phyloP scores from a whole-genome alignment of 37 sponge, comb jelly and placozoan genomes.

The Chondrosia reniformis region DNA sequence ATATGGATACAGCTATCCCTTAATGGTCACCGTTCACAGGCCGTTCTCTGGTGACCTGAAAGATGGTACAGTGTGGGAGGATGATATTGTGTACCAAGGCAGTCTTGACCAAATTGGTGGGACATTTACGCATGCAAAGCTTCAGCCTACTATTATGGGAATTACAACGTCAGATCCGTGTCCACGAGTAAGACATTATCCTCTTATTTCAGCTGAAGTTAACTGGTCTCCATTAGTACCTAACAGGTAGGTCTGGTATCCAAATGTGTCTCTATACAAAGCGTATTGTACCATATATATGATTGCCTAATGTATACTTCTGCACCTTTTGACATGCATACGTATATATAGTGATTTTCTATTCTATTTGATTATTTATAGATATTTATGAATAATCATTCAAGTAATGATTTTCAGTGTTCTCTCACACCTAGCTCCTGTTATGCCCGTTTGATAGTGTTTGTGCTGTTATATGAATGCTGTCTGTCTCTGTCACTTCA shows the following conservation, averaged over 20 bases:
- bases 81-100: conserved; percentile 65
- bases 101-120: conserved; percentile 44
- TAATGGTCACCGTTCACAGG: conserved; percentile 25
- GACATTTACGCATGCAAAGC: conserved; percentile 44
- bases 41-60: conserved; percentile 52
- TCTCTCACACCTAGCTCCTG: no score
- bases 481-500: not conserved
- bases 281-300: no score
- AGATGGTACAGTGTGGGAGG: conserved; percentile 71
- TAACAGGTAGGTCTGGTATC: conserved; percentile 11
- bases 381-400: no score
- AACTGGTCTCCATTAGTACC: conserved; percentile 39
- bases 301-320: no score
- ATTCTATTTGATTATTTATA: no score
- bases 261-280: no score
- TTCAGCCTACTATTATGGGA: conserved; percentile 20
- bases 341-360: no score
- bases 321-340: no score
- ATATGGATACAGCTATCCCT: conserved; percentile 33
- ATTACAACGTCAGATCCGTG: conserved; percentile 34
- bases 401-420: no score
- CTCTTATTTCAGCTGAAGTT: not conserved
- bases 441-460: no score
- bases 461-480: not conserved
- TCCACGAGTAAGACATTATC: conserved; percentile 18